Base-by-base conservation (phyloP, 2,797 vertebrate genomes). In the Sebastes minor region DNA sequence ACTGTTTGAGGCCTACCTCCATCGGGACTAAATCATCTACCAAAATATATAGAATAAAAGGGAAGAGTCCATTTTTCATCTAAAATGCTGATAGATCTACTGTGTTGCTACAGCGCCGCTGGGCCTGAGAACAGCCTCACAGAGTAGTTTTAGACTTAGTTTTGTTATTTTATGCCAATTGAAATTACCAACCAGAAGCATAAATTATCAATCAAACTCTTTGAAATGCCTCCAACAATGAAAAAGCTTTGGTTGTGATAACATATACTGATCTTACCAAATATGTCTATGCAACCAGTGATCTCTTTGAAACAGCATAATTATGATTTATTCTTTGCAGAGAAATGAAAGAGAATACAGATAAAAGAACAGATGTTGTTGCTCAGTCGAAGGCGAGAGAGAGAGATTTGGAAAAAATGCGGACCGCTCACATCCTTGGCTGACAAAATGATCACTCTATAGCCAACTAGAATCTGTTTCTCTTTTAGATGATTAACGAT, bases 331-430 rank as follows among this genome's bases (percentile, higher is more conserved):
- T 57, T 77, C 65, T 57, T 76, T 67, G 65, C 74, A 56, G 76
- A 67, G 73, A 84, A 86, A 86, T 80, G 55, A 75, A 80, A 79
- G 86, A 79, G 79, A 80, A 83, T 11, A 66, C 20, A 74, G 71
- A 90, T 70, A 85, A 90, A 76, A 74, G 80, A 85, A 55, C 86
- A 92, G 84, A 87, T 91, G 92, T 78, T 91, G 92, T 78, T 72
- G 80, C 30, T 86, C 67, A 64, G 67, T 82, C 10, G 25, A 5
- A 69, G 28, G 53, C 18, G 4, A 76, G 32, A 69, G 3, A 76
- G 32, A 66, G 22, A 67, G 42, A 81, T 67, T 64, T 80, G 81
- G 59, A 74, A 42, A 25, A 76, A 16, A 55, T 55, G 33, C n/a
- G 28, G 16, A 32, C 62, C 35, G 63, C 53, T 74, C 57, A 85